Conservation (phyloP, 2,797 vertebrate genomes). For the Distichodus sexfasciatus region DNA sequence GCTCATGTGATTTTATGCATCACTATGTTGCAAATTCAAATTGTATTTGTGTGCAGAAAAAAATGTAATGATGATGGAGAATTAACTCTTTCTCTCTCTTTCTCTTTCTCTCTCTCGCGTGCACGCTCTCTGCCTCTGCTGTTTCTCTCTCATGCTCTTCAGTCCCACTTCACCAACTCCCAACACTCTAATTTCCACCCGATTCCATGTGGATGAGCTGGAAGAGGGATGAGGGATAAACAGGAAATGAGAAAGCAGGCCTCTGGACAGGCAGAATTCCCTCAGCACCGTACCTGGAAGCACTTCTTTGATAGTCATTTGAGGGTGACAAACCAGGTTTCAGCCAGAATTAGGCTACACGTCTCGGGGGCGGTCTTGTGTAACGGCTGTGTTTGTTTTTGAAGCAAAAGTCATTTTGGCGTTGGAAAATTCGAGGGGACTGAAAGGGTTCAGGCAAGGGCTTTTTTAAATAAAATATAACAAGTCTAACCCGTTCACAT, state of each 20-base stretch:
- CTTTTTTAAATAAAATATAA: neutral
- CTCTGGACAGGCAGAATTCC: conserved; percentile 21
- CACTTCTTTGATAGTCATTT: conserved; percentile 9
- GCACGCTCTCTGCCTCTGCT: conserved; percentile 1
- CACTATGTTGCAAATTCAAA: conserved; percentile 7
- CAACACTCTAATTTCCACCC: conserved; percentile 30
- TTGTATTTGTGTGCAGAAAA: neutral
- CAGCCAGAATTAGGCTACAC: neutral
- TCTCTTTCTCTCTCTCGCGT: neutral
- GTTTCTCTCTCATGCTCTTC: neutral
- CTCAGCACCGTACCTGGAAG: conserved; percentile 25
- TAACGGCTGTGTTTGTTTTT: conserved; percentile 1
- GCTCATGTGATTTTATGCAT: conserved; percentile 20
- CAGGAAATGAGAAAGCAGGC: conserved; percentile 31
- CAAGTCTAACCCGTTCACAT: neutral
- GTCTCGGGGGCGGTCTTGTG: conserved; percentile 1
- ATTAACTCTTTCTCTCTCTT: neutral
- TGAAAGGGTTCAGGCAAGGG: neutral
- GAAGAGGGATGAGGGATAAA: conserved; percentile 26
- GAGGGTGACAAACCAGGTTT: neutral
- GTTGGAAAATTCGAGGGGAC: neutral
- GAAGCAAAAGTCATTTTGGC: neutral
- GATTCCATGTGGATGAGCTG: conserved; percentile 9
- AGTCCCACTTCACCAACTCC: conserved; percentile 17
- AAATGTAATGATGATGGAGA: neutral